Base-by-base conservation (phyloP, 2,797 vertebrate genomes). In the Capromys pilorides region DNA sequence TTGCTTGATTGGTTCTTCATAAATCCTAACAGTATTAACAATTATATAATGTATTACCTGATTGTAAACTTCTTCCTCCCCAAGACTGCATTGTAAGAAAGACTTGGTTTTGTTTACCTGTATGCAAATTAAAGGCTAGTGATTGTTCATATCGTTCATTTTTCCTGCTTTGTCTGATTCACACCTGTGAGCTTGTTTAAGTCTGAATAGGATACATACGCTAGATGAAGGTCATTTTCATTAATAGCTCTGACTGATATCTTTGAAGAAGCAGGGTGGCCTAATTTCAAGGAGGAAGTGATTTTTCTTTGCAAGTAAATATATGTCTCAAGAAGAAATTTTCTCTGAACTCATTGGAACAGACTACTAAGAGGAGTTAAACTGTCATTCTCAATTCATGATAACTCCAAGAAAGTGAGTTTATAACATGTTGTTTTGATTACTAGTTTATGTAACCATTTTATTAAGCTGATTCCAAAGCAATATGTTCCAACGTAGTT, bases 361-460 rank as follows among this genome's bases (percentile, higher is more conserved):
- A 93, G 86, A 96, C 75, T 87, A 96, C 62, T 78, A n/a, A 16
- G 12, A 95, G 93, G 91, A 92, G 91, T 95, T 95, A 92, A 61
- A 69, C 3, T 83, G 90, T 91, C 80, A 90, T 95, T 93, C n/a
- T 45, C 77, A 85, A 77, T 92, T 93, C 87, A 84, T 79, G 95
- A 93, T 96, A 93, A 95, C 69, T 80, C 61, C 36, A 86, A 95
- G 96, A 94, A 97, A 96, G 94, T 95, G 94, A 96, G 81, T 94
- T 92, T 93, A 67, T 71, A 96, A 80, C 97, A 97, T 97, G 96
- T n/a, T 97, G 95, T 96, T 97, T 96, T 97, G 95, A 97, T 97
- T 97, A 97, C 86, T 90, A 93, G 95, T 96, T 97, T 97, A 97
- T 94, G 93, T 91, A 97, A 97, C 86, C 91, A 79, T 97, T 97